Percentiles rank a stretch among this genome's conserved stretches.
Conservation (phyloP, 2,888 invertebrate genomes). For the Corbicula japonica region DNA sequence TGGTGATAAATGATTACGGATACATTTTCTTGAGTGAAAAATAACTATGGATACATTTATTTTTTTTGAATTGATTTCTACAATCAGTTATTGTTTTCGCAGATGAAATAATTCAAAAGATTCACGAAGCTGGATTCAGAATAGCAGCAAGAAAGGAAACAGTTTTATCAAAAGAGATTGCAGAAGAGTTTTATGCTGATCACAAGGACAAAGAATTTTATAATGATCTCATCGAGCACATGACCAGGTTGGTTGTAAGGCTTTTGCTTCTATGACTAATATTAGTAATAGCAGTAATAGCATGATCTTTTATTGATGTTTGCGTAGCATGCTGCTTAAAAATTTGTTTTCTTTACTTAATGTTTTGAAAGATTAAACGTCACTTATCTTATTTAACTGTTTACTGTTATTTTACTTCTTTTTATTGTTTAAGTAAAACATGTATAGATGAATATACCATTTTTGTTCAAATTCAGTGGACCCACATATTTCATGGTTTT, state of each 20-base stretch:
- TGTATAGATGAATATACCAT: too few relatives aligned
- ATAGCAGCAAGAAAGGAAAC: conserved; percentile 86
- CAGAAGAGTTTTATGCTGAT: conserved; percentile 83
- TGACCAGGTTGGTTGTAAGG: conserved; percentile 80
- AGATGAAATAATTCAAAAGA: conserved; percentile 86
- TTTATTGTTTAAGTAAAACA: too few relatives aligned
- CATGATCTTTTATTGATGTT: not conserved
- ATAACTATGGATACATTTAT: too few relatives aligned
- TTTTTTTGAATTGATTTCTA: too few relatives aligned
- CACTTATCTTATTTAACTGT: too few relatives aligned
- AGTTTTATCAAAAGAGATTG: conserved; percentile 81
- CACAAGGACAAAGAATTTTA: conserved; percentile 84
- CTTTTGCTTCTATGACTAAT: too few relatives aligned
- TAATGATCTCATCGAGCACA: conserved; percentile 83
- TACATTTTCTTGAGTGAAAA: too few relatives aligned
- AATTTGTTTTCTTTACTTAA: not conserved
- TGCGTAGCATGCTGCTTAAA: not conserved
- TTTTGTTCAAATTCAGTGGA: conserved; percentile 80
- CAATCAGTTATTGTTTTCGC: too few relatives aligned
- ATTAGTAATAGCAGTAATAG: not conserved
- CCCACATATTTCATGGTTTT: conserved; percentile 84
- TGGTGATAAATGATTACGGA: too few relatives aligned
- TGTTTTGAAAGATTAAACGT: too few relatives aligned
- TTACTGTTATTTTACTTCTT: too few relatives aligned
- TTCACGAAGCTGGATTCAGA: conserved; percentile 85